Conservation (phyloP, 1,140 invertebrate genomes). For the Reticulitermes speratus region DNA sequence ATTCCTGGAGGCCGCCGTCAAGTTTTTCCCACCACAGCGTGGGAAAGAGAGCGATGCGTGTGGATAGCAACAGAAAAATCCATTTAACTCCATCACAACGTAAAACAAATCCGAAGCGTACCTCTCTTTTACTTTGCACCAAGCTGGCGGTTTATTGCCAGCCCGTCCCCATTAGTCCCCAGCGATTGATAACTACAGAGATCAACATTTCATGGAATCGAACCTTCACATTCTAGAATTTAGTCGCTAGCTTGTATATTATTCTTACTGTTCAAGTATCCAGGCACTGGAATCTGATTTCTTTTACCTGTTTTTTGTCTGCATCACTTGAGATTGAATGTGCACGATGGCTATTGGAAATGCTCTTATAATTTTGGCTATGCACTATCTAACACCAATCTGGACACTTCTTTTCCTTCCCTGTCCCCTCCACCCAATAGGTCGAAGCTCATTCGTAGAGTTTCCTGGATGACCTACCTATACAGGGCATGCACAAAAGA, state of each 20-base stretch:
- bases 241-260: background rate
- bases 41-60: background rate
- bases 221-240: background rate
- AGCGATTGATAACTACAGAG: background rate
- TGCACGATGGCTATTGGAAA: too few relatives aligned
- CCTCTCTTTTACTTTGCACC: background rate
- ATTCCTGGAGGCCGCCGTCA: background rate
- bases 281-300: too few relatives aligned
- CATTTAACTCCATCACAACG: background rate
- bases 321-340: too few relatives aligned
- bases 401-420: too few relatives aligned
- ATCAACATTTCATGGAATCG: background rate
- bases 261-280: background rate
- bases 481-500: too few relatives aligned
- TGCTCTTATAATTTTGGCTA: too few relatives aligned
- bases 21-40: background rate
- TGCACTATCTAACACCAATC: too few relatives aligned
- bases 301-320: too few relatives aligned
- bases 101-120: background rate
- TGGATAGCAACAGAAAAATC: background rate
- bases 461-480: too few relatives aligned
- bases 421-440: too few relatives aligned
- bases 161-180: background rate
- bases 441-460: too few relatives aligned
- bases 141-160: background rate